Percentiles rank a stretch among this genome's conserved stretches.
phyloP scores from a whole-genome alignment of 2,888 invertebrate genomes.

The Tuberolachnus salignus region DNA sequence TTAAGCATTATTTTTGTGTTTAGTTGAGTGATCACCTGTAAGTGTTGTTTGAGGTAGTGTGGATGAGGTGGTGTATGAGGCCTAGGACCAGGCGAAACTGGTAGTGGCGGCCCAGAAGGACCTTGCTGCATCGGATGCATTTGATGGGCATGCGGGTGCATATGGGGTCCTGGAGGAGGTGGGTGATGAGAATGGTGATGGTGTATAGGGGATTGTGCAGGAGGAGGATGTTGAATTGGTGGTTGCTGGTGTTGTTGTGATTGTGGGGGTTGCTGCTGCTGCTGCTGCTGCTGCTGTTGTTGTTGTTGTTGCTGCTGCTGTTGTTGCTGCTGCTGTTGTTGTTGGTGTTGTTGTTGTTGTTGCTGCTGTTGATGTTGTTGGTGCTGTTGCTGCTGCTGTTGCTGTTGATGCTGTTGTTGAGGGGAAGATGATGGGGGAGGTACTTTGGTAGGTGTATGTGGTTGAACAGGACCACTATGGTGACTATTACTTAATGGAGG shows the following conservation, averaged over 20 bases:
- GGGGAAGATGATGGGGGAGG: conserved; percentile 58
- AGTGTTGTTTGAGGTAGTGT: conserved; percentile 73
- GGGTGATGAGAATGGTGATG: conserved; percentile 56
- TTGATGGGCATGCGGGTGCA: conserved; percentile 59
- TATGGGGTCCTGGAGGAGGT: conserved; percentile 55
- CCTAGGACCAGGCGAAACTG: conserved; percentile 61
- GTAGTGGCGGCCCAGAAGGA: conserved; percentile 60
- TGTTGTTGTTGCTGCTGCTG: conserved; percentile 29
- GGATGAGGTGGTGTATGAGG: conserved; percentile 68
- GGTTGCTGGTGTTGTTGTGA: conserved; percentile 50
- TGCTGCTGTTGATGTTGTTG: conserved; percentile 29
- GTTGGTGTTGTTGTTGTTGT: conserved; percentile 61
- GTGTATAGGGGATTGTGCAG: conserved; percentile 55
- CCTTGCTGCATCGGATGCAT: conserved; percentile 61
- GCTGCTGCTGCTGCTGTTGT: conserved; percentile 37
- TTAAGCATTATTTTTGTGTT: conserved; percentile 39
- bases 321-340: conserved; percentile 62
- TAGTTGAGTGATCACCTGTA: conserved; percentile 60
- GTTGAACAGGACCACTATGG: conserved; percentile 54
- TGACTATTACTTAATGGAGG: conserved; percentile 58
- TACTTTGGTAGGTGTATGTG: conserved; percentile 57
- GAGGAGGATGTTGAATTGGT: conserved; percentile 55
- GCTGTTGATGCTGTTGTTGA: conserved; percentile 57
- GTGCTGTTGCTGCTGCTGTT: conserved; percentile 15
- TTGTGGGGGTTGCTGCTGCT: conserved; percentile 32